Conservation (phyloP, 2,888 invertebrate species). For the Callyntrura sp. region DNA sequence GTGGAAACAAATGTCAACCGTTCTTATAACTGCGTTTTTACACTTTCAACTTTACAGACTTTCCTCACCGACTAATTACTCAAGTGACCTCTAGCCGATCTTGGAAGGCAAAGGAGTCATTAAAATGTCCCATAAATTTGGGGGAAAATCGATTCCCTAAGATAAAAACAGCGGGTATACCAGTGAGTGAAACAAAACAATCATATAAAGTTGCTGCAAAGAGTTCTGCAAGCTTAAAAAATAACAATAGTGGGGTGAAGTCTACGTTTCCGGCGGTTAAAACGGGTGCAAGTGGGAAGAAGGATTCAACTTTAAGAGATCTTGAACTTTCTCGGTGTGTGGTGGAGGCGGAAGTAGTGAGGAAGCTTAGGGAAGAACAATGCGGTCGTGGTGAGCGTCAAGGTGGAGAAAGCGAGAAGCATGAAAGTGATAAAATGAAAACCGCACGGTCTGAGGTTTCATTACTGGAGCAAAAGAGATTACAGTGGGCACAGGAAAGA, state of each 20-base stretch:
- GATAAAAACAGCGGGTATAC: constrained; percentile 35
- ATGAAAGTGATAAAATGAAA: constrained; percentile 71
- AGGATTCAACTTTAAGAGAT: background rate
- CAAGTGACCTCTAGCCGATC: constrained; percentile 7
- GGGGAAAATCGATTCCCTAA: constrained; percentile 24
- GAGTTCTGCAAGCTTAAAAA: background rate
- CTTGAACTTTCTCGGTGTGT: background rate
- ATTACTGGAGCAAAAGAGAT: constrained; percentile 94
- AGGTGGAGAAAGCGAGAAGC: constrained; percentile 14
- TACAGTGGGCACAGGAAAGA: constrained; percentile 97
- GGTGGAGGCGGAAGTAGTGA: background rate
- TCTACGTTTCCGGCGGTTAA: background rate
- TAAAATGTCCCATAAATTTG: background rate
- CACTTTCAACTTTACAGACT: constrained; percentile 2
- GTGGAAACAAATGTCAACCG: background rate
- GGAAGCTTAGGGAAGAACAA: background rate
- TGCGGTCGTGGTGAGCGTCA: background rate
- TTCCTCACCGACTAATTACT: background rate
- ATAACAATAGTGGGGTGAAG: background rate
- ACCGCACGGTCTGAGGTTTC: constrained; percentile 85
- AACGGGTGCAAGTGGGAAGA: background rate
- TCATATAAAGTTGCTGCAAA: background rate
- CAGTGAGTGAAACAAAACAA: constrained; percentile 29
- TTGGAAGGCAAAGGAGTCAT: constrained; percentile 16
- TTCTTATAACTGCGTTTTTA: too few relatives aligned